Evolutionary conservation across 2,888 invertebrate genomes (phyloP).

Genomic region (Sisyra terminalis): DNA sequence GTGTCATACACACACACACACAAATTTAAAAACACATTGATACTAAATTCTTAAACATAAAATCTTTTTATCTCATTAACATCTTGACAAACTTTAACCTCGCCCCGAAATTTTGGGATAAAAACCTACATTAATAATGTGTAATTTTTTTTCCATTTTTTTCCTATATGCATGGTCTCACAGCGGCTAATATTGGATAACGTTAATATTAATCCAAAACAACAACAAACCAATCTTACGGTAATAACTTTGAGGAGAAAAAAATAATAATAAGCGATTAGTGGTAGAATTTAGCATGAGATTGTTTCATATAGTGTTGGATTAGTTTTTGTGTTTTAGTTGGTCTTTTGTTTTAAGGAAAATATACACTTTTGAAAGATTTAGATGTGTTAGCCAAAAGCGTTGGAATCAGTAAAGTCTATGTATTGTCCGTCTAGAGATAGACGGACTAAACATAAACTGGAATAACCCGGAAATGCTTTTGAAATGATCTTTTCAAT

Average conservation of each 20-base stretch:
- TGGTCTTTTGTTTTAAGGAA: neutral
- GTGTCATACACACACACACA: neutral
- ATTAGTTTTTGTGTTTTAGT: neutral
- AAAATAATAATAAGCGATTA: too few relatives aligned
- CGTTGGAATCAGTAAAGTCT: too few relatives aligned
- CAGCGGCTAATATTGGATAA: conserved; percentile 5
- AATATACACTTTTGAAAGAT: too few relatives aligned
- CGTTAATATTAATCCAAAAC: conserved; percentile 2
- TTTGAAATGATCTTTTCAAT: too few relatives aligned
- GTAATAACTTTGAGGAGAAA: conserved; percentile 1
- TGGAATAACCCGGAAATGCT: too few relatives aligned
- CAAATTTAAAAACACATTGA: neutral
- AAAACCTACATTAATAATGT: neutral
- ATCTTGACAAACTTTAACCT: too few relatives aligned
- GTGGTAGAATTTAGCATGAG: neutral
- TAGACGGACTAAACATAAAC: too few relatives aligned
- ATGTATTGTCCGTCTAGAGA: too few relatives aligned
- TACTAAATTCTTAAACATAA: too few relatives aligned
- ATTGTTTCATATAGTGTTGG: neutral
- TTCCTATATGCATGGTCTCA: conserved; percentile 4
- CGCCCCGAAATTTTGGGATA: too few relatives aligned
- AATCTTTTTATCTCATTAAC: too few relatives aligned
- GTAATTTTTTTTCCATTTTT: neutral
- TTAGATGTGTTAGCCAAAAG: too few relatives aligned
- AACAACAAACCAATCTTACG: neutral